Conservation (phyloP, 2,113 vertebrate species). For the Odobenus rosmarus region DNA sequence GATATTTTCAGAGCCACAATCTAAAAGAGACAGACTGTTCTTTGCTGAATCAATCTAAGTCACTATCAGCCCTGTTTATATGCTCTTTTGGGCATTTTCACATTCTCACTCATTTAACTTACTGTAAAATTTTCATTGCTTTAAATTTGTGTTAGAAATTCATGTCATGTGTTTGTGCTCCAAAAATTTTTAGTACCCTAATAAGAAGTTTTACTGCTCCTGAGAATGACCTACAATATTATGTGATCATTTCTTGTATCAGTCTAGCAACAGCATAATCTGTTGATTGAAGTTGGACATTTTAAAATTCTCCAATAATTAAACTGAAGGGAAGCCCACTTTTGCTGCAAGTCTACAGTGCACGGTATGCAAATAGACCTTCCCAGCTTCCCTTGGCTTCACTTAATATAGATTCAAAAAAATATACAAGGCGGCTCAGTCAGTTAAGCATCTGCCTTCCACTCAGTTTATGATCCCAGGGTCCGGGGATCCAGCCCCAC, state of each 20-base stretch:
- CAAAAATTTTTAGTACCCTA: neutral
- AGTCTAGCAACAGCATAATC: constrained; percentile 16
- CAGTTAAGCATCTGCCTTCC: neutral
- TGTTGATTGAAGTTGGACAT: constrained; percentile 43
- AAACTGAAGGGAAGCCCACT: neutral
- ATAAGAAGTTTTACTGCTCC: constrained; percentile 36
- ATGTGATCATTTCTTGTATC: constrained; percentile 47
- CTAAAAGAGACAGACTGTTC: neutral
- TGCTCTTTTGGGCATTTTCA: constrained; percentile 18
- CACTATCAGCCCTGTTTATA: neutral
- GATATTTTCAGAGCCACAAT: neutral
- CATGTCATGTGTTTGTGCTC: neutral
- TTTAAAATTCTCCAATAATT: constrained; percentile 56
- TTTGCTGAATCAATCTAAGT: neutral
- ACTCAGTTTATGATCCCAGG: neutral
- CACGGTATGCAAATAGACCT: neutral
- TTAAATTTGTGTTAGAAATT: neutral
- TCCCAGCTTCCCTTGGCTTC: neutral
- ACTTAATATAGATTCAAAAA: neutral
- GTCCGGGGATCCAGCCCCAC: neutral
- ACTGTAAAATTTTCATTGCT: neutral
- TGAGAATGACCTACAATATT: constrained; percentile 27
- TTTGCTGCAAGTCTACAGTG: neutral
- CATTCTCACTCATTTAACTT: neutral
- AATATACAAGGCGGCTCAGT: neutral